Percentiles rank a stretch among this genome's conserved stretches.
phyloP scores from a whole-genome alignment of 2,113 vertebrate genomes.

The Mystacornis crossleyi region DNA sequence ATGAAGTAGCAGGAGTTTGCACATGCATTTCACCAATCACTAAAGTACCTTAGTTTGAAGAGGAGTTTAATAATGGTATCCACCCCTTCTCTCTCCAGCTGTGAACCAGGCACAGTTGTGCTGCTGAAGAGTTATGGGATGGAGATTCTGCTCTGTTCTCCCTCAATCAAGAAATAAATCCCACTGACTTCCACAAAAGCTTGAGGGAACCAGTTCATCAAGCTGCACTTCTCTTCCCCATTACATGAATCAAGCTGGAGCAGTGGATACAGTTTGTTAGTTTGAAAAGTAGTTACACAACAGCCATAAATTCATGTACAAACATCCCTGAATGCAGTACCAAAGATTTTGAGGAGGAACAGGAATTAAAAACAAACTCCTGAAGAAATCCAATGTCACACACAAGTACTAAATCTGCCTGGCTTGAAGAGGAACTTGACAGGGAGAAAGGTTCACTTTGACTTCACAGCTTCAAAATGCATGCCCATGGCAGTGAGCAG shows the following conservation, averaged over 20 bases:
- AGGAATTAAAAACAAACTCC: neutral
- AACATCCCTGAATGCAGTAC: neutral
- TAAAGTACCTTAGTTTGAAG: neutral
- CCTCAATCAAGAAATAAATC: neutral
- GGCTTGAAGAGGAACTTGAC: neutral
- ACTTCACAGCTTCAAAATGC: conserved; percentile 7
- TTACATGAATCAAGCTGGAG: neutral
- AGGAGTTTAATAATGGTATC: neutral
- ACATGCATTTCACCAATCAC: neutral
- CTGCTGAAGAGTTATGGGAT: neutral
- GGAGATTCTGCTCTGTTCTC: neutral
- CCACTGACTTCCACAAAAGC: neutral
- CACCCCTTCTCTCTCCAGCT: neutral
- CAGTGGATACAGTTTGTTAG: conserved; percentile 19
- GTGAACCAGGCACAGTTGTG: neutral
- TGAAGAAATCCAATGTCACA: neutral
- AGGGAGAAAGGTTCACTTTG: neutral
- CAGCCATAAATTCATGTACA: neutral
- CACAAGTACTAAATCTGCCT: neutral
- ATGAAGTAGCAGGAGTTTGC: neutral
- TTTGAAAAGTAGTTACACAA: neutral
- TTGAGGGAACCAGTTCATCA: neutral
- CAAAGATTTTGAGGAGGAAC: neutral
- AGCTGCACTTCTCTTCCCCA: neutral
- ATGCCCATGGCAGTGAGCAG: neutral